Evolutionary conservation across 2,797 vertebrate species (phyloP).

Genomic region (Brachyalestes nurse): DNA sequence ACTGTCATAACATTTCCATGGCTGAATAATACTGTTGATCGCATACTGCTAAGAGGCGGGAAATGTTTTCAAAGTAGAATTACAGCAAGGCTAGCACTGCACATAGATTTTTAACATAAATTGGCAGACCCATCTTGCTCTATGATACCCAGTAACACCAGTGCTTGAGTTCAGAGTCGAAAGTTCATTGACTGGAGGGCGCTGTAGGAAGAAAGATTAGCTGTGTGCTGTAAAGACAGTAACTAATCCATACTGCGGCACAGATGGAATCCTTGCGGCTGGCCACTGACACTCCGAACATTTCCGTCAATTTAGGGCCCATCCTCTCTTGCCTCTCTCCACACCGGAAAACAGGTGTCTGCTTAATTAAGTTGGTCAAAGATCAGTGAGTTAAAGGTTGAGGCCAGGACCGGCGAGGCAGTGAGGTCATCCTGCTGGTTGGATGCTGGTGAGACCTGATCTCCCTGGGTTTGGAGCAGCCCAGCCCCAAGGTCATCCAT

Average conservation of each 20-base stretch:
- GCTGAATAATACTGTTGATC: too few relatives aligned
- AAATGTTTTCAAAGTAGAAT: too few relatives aligned
- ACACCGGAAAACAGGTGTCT: slow-evolving; percentile 96
- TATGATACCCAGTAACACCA: background rate
- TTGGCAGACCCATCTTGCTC: background rate
- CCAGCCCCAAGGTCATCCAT: slow-evolving; percentile 99
- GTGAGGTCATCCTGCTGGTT: slow-evolving; percentile 88
- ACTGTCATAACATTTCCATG: too few relatives aligned
- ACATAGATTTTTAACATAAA: background rate
- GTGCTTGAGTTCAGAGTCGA: slow-evolving; percentile 19
- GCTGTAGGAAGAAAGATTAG: slow-evolving; percentile 29
- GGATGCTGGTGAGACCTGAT: slow-evolving; percentile 91
- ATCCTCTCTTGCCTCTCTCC: slow-evolving; percentile 44
- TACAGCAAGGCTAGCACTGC: background rate
- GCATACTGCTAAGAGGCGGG: too few relatives aligned
- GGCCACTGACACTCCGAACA: slow-evolving; percentile 81
- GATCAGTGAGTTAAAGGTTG: slow-evolving; percentile 98
- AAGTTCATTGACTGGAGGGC: slow-evolving; percentile 49
- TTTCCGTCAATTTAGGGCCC: slow-evolving; percentile 87
- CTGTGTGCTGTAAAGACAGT: slow-evolving; percentile 45
- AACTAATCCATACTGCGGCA: slow-evolving; percentile 67
- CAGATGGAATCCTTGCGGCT: slow-evolving; percentile 81
- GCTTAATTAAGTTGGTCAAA: slow-evolving; percentile 99
- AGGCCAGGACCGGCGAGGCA: slow-evolving; percentile 85
- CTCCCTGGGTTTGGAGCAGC: slow-evolving; percentile 90